These are phyloP conservation scores for Drosophila sp. DNA, from an alignment of 1,140 invertebrate genomes.

Conservation along the genomic window DNA sequence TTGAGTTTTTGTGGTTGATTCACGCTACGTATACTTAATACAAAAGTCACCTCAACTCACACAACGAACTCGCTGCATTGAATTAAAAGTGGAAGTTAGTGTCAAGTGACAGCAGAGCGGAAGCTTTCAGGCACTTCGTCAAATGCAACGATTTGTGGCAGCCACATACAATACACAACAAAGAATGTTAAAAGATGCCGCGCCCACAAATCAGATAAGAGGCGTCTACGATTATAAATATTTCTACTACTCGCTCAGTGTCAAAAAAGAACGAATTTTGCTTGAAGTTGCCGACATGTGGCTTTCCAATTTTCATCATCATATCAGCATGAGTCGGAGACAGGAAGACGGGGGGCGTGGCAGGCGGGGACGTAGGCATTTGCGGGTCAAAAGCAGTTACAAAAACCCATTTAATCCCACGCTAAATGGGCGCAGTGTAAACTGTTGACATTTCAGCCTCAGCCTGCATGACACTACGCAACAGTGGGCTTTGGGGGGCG, in stretches of 20 bases:
- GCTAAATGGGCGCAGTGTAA: constrained; percentile 79
- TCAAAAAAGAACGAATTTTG: constrained; percentile 50
- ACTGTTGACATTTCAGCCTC: constrained; percentile 80
- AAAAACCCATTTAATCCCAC: constrained; percentile 79
- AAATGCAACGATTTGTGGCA: constrained; percentile 49
- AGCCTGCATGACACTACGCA: constrained; percentile 60
- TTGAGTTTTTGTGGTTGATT: constrained; percentile 29
- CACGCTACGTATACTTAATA: constrained; percentile 67
- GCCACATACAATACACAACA: no score
- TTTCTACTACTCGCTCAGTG: constrained; percentile 34
- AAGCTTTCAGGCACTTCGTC: constrained; percentile 81
- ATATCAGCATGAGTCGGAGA: constrained; percentile 26
- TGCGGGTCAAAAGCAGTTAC: constrained; percentile 53
- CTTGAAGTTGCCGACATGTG: constrained; percentile 69
- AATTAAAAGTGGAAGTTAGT: constrained; percentile 71
- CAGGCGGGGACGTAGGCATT: background rate
- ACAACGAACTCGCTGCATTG: constrained; percentile 56
- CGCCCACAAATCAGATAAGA: constrained; percentile 75
- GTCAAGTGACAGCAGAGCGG: constrained; percentile 67
- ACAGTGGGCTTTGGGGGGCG: background rate
- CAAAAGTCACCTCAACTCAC: constrained; percentile 43
- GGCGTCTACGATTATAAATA: constrained; percentile 53
- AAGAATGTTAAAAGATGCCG: constrained; percentile 18
- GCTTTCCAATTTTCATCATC: constrained; percentile 71
- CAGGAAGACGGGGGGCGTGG: background rate